A percentile compares a stretch with the other conserved stretches of the same genome.
Evolutionary conservation across 1,140 invertebrate species (phyloP).

Genomic region (Magallana angulata): DNA sequence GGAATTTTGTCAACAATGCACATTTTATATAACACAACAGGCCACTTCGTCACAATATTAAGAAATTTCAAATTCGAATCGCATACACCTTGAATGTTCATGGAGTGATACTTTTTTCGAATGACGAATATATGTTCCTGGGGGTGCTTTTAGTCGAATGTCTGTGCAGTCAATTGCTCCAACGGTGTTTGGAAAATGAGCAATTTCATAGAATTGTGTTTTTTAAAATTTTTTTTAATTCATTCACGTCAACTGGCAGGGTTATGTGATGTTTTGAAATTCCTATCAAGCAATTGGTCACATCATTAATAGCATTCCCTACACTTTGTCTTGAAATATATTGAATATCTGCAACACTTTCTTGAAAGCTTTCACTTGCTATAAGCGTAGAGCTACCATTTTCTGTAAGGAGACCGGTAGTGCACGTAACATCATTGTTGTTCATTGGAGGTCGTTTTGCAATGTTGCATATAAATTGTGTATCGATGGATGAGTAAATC

Average conservation of each 20-base stretch:
- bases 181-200: conserved; percentile 35
- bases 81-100: conserved; percentile 49
- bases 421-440: background rate
- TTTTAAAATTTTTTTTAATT: background rate
- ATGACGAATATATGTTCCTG: conserved; percentile 32
- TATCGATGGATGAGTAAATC: background rate
- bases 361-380: background rate
- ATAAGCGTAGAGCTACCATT: background rate
- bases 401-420: background rate
- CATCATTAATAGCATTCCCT: background rate
- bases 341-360: background rate
- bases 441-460: background rate
- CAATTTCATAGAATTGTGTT: conserved; percentile 31
- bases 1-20: background rate
- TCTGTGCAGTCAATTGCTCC: too few relatives aligned
- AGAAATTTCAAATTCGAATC: conserved; percentile 29
- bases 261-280: background rate
- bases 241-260: background rate
- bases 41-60: conserved; percentile 50
- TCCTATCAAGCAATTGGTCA: background rate
- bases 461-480: background rate
- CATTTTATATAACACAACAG: conserved; percentile 42
- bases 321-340: background rate
- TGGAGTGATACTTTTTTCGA: conserved; percentile 46
- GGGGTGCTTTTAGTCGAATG: too few relatives aligned